These are phyloP conservation scores for Chionoecetes opilio DNA, from an alignment of 1,140 invertebrate genomes.

Conservation along the genomic window DNA sequence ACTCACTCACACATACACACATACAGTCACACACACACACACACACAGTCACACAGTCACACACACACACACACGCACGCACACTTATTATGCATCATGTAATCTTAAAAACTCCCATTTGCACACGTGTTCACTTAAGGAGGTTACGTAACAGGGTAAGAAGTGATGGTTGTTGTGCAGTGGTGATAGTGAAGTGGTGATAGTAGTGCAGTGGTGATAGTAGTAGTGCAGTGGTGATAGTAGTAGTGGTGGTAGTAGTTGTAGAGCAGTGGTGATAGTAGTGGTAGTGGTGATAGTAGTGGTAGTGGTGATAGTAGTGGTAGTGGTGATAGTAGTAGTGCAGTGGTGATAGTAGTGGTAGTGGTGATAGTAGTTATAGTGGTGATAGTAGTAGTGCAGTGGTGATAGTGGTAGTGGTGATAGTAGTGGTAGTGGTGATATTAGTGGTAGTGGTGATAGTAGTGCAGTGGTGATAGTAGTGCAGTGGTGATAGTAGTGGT, in stretches of 20 bases:
- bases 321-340: neutral
- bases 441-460: neutral
- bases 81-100: neutral
- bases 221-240: neutral
- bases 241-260: neutral
- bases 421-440: neutral
- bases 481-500: no score
- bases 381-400: neutral
- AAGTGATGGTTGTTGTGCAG: no score
- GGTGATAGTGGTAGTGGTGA: neutral
- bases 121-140: no score
- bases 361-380: neutral
- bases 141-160: no score
- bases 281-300: neutral
- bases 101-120: no score
- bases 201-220: neutral
- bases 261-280: no score
- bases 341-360: neutral
- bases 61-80: neutral
- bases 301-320: neutral
- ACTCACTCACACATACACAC: neutral
- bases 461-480: neutral
- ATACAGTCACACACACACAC: neutral
- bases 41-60: slow-evolving; percentile 29
- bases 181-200: neutral